Percentiles rank a stretch among this genome's conserved stretches.
Evolutionary conservation across 2,113 vertebrate species (phyloP).

Genomic region (Macrotus californicus): DNA sequence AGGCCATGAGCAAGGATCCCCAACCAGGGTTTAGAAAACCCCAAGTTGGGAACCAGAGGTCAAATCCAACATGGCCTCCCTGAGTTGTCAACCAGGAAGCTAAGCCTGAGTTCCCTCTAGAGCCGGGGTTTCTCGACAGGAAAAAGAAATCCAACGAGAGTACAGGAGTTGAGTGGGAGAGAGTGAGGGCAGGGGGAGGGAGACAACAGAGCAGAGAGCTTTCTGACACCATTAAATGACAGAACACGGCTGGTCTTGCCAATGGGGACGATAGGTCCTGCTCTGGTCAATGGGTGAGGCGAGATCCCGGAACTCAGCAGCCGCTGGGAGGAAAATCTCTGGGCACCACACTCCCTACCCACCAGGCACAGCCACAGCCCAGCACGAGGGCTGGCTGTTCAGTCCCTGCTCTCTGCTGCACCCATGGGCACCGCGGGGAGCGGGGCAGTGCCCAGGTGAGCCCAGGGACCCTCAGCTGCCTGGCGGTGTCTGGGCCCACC

Average conservation of each 20-base stretch:
- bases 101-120: not conserved
- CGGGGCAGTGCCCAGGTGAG: rapidly evolving
- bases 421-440: rapidly evolving
- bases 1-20: not conserved
- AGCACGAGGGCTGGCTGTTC: rapidly evolving
- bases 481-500: too few species aligned
- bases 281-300: too few species aligned
- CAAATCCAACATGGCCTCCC: not conserved
- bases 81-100: not conserved
- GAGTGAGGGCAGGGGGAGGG: rapidly evolving
- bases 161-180: not conserved
- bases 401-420: not conserved
- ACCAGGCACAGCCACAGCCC: not conserved
- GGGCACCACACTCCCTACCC: too few species aligned
- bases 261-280: rapidly evolving
- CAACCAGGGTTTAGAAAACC: not conserved
- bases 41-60: not conserved
- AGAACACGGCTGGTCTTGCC: rapidly evolving
- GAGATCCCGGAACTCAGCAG: not conserved
- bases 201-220: not conserved
- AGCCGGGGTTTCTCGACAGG: not conserved
- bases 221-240: rapidly evolving
- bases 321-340: not conserved
- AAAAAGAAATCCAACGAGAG: not conserved
- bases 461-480: not conserved